Evolutionary conservation across 2,888 invertebrate genomes (phyloP).

Genomic region (Plutella xylostella): DNA sequence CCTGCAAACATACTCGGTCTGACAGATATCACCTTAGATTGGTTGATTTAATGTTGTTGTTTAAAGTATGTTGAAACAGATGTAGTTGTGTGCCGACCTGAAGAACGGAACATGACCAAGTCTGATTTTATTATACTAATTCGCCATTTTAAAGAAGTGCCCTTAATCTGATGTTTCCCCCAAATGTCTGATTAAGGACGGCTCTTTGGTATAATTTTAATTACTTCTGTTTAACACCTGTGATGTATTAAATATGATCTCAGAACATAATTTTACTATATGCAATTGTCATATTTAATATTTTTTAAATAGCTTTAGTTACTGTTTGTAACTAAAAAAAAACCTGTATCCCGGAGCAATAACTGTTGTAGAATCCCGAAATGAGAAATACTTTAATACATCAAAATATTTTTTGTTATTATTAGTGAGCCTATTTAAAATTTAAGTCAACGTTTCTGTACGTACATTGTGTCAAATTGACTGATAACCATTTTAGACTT

Average conservation of each 20-base stretch:
- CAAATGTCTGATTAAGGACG: constrained; percentile 9
- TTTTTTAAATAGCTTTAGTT: constrained; percentile 44
- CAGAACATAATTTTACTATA: constrained; percentile 68
- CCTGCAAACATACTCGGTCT: too few species aligned
- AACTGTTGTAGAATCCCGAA: background rate
- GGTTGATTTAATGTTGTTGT: constrained; percentile 48
- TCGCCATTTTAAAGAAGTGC: constrained; percentile 2
- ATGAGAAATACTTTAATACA: constrained; percentile 66
- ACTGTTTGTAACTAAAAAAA: constrained; percentile 24
- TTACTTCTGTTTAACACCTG: constrained; percentile 69
- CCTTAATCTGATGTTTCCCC: constrained; percentile 3
- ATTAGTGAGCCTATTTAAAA: constrained; percentile 5
- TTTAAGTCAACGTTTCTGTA: constrained; percentile 2
- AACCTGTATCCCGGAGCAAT: constrained; percentile 38
- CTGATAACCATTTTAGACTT: constrained; percentile 11
- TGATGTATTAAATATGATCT: constrained; percentile 78
- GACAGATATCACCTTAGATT: constrained; percentile 33
- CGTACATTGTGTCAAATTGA: constrained; percentile 19
- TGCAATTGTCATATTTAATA: constrained; percentile 63
- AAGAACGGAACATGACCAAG: constrained; percentile 11
- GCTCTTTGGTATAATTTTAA: constrained; percentile 18
- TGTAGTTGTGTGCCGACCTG: constrained; percentile 27
- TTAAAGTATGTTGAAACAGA: constrained; percentile 30
- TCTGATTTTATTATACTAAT: constrained; percentile 4
- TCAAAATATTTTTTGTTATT: constrained; percentile 26